These are phyloP conservation scores for Melanostoma mellinum DNA, from an alignment of 2,888 invertebrate genomes.

Conservation along the genomic window DNA sequence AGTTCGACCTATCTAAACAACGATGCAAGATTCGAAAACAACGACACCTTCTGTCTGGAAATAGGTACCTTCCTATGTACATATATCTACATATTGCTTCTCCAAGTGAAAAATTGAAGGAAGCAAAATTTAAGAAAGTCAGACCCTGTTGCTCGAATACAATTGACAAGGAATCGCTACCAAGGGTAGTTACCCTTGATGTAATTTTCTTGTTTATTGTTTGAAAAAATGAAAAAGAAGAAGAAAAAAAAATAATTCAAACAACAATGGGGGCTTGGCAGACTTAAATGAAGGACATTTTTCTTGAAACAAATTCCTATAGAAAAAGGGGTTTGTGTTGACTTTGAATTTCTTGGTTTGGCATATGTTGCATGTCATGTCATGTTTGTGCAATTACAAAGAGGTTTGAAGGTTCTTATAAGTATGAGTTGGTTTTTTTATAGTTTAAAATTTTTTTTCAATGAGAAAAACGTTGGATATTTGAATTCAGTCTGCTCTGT, in stretches of 20 bases:
- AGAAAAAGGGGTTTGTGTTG: slow-evolving; percentile 49
- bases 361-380: slow-evolving; percentile 55
- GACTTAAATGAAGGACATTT: slow-evolving; percentile 26
- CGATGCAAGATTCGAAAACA: slow-evolving; percentile 15
- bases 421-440: neutral
- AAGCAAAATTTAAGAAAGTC: slow-evolving; percentile 8
- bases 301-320: neutral
- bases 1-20: slow-evolving; percentile 42
- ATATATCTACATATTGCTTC: neutral
- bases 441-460: neutral
- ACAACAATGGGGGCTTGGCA: slow-evolving; percentile 27
- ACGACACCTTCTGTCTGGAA: slow-evolving; percentile 39
- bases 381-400: slow-evolving; percentile 23
- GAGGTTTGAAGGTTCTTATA: slow-evolving; percentile 8
- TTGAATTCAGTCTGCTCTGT: slow-evolving; percentile 8
- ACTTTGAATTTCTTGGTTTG: slow-evolving; percentile 24
- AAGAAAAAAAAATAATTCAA: slow-evolving; percentile 19
- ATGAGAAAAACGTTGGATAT: neutral
- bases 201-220: slow-evolving; percentile 35
- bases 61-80: neutral
- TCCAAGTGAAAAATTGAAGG: neutral
- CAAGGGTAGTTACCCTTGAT: slow-evolving; percentile 40
- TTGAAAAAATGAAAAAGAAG: slow-evolving; percentile 3
- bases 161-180: slow-evolving; percentile 2
- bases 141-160: slow-evolving; percentile 43